Percentiles rank a stretch among this genome's conserved stretches.
These are phyloP conservation scores for Lacanobia wlatinum DNA, from an alignment of 2,888 invertebrate species.

Conservation along the genomic window DNA sequence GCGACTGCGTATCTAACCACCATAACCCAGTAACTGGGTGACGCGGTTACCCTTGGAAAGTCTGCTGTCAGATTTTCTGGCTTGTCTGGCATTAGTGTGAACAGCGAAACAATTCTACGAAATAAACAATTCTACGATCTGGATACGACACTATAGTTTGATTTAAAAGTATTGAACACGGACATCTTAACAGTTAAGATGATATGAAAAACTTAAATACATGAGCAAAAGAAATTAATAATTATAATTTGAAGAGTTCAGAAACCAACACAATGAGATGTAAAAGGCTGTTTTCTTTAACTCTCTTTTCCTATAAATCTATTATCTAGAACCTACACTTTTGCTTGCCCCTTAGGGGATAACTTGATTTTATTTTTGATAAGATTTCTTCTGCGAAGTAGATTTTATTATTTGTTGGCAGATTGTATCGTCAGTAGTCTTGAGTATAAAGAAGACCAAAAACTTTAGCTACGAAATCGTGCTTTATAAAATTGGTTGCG, in stretches of 20 bases:
- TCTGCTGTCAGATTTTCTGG: neutral
- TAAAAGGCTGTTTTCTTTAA: neutral
- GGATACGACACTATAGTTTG: neutral
- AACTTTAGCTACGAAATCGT: neutral
- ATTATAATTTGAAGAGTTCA: neutral
- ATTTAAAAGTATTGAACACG: constrained; percentile 32
- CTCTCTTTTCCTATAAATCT: neutral
- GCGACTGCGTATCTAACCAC: neutral
- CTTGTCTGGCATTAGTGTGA: too few species aligned
- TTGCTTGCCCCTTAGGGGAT: neutral
- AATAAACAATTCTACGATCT: neutral
- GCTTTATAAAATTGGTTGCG: neutral
- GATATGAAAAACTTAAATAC: constrained; percentile 9
- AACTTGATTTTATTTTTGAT: neutral
- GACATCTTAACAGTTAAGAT: constrained; percentile 3
- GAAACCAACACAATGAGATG: constrained; percentile 12
- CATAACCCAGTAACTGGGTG: neutral
- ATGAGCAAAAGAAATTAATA: constrained; percentile 21
- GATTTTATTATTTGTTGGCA: neutral
- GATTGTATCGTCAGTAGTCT: neutral
- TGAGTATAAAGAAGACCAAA: neutral
- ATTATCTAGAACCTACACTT: neutral
- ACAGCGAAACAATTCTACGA: neutral
- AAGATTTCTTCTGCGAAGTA: neutral
- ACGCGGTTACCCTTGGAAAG: neutral